phyloP scores from a whole-genome alignment of 2,888 invertebrate species.

The Serrognathus titanus region DNA sequence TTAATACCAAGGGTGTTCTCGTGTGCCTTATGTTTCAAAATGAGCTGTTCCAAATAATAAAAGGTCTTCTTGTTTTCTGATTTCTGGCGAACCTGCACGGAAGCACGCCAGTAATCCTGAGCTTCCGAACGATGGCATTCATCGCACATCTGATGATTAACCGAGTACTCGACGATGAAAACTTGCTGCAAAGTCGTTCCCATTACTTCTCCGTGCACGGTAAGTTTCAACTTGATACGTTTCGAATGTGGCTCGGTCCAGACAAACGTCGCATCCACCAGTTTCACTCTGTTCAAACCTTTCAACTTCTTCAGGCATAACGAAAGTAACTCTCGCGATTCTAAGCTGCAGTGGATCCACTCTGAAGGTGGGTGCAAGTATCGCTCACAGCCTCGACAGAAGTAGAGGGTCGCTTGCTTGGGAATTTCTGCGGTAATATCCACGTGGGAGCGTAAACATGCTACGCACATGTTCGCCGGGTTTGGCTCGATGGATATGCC shows the following conservation, averaged over 20 bases:
- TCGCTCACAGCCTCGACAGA: constrained; percentile 90
- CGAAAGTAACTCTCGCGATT: constrained; percentile 84
- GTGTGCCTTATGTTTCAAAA: constrained; percentile 93
- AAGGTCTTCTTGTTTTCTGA: constrained; percentile 95
- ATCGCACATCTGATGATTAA: constrained; percentile 94
- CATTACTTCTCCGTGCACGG: constrained; percentile 92
- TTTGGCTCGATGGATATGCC: constrained; percentile 90
- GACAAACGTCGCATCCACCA: constrained; percentile 94
- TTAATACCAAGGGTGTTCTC: constrained; percentile 86
- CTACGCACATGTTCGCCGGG: constrained; percentile 96
- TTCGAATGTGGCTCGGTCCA: constrained; percentile 99
- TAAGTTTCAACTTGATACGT: constrained; percentile 91
- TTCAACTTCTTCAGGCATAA: constrained; percentile 91
- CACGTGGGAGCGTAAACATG: constrained; percentile 84
- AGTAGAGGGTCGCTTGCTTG: constrained; percentile 85
- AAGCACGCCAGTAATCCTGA: constrained; percentile 94
- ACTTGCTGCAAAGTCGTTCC: constrained; percentile 92
- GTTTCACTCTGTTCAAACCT: constrained; percentile 81
- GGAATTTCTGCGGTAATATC: constrained; percentile 97
- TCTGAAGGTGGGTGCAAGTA: constrained; percentile 90
- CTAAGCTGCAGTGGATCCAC: constrained; percentile 82
- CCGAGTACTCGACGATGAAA: constrained; percentile 89
- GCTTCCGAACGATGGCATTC: constrained; percentile 96
- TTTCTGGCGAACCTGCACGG: constrained; percentile 84
- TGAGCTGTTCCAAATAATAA: constrained; percentile 94